A percentile compares a stretch with the other conserved stretches of the same genome.
Evolutionary conservation across 2,797 vertebrate genomes (phyloP).

Genomic region (Gambusia yucatana): DNA sequence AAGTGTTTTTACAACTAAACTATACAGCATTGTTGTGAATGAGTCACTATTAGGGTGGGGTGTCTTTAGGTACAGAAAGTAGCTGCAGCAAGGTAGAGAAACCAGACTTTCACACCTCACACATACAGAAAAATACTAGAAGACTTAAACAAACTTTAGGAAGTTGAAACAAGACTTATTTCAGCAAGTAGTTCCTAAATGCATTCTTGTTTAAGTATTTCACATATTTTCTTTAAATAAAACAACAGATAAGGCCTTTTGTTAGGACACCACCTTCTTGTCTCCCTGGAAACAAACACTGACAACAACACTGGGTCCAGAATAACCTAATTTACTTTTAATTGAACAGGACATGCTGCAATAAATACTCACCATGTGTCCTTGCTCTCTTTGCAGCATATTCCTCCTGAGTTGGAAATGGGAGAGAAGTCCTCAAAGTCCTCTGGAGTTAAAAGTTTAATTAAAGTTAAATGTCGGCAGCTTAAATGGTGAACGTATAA

Average conservation of each 20-base stretch:
- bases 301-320: slow-evolving; percentile 42
- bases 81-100: slow-evolving; percentile 8
- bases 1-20: slow-evolving; percentile 28
- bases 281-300: slow-evolving; percentile 61
- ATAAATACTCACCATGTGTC: slow-evolving; percentile 70
- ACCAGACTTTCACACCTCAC: slow-evolving; percentile 4
- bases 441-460: slow-evolving; percentile 61
- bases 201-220: slow-evolving; percentile 1
- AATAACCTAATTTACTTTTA: slow-evolving; percentile 28
- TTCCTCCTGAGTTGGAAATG: slow-evolving; percentile 73
- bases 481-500: slow-evolving; percentile 12
- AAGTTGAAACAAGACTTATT: slow-evolving; percentile 5
- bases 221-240: slow-evolving; percentile 19
- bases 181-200: background rate
- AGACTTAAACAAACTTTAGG: background rate
- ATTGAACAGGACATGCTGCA: background rate
- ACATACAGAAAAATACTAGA: slow-evolving; percentile 10
- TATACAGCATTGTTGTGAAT: slow-evolving; percentile 37
- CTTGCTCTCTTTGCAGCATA: slow-evolving; percentile 73
- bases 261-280: slow-evolving; percentile 5
- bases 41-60: slow-evolving; percentile 63
- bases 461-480: background rate
- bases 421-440: slow-evolving; percentile 58
- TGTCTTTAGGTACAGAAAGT: slow-evolving; percentile 25
- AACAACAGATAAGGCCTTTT: slow-evolving; percentile 24